Conservation (phyloP, 2,888 invertebrate genomes). For the Sialis fuliginosa region DNA sequence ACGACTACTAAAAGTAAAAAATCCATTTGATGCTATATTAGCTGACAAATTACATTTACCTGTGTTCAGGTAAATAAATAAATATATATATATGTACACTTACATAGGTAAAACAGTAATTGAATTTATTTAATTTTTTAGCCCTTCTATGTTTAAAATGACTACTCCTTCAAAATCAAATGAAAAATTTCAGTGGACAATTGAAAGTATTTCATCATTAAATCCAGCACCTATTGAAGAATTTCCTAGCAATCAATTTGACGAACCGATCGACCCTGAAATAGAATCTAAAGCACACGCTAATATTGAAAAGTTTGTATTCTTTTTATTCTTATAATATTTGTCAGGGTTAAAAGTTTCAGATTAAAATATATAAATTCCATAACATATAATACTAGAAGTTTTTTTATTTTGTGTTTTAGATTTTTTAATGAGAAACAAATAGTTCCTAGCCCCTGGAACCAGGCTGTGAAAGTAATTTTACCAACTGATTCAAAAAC, state of each 20-base stretch:
- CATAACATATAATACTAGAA: no score
- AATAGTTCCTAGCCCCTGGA: conserved; percentile 25
- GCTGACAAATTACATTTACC: conserved; percentile 46
- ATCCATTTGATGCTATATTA: conserved; percentile 50
- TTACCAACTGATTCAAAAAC: conserved; percentile 6
- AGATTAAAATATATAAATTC: no score
- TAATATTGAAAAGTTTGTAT: conserved; percentile 37
- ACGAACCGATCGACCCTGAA: conserved; percentile 42
- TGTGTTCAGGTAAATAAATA: conserved; percentile 40
- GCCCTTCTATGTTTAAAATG: conserved; percentile 24
- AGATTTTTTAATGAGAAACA: conserved; percentile 22
- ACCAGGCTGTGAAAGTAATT: conserved; percentile 9
- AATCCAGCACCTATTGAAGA: conserved; percentile 52
- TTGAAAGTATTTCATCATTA: conserved; percentile 48
- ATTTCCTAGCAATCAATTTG: conserved; percentile 39
- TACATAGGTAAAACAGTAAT: neutral
- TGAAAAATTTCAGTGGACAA: conserved; percentile 46
- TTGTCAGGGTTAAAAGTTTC: neutral
- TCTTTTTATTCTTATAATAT: conserved; percentile 6
- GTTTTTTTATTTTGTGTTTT: no score
- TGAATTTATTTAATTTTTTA: conserved; percentile 11
- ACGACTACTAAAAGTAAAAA: conserved; percentile 35
- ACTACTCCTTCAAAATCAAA: conserved; percentile 22
- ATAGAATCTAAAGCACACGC: conserved; percentile 46
- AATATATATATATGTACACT: neutral